Evolutionary conservation across 64 coral and sea anemone species (phyloP), one percentile per base, ranked within the genome.

Genomic region (Montipora sp.): DNA sequence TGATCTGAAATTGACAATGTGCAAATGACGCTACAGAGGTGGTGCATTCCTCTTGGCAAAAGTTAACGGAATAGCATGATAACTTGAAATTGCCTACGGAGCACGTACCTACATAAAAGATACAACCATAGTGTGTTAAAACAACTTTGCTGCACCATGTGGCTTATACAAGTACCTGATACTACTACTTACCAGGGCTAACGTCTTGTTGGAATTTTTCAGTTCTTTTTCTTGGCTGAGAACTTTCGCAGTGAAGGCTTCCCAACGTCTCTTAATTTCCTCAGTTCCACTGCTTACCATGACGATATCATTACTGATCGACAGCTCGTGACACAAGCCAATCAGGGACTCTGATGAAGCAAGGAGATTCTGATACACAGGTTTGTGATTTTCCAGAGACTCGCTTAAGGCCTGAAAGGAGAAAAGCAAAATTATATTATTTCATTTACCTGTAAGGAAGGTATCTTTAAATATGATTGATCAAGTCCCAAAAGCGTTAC

Each of bases 251-350:
- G 51, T 97, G 24, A 93, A 89, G 12, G 86, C 76, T 53, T 97
- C 89, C 92, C 88, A 94, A 0, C 95, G 95, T n/a, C 95, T 84
- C 78, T 97, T 97, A 5, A 91, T 88, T 24, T 97, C 92, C 83
- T 97, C 95, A 12, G 90, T 85, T 44, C 94, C 92, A 69, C 90
- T 89, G 43, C 86, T 97, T 27, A 97, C 95, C 20, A 94, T 89
- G 23, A 97, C 89, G 7, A 89, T 92, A 21, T 97, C 95, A 47
- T 89, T 94, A 74, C 75, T 97, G 58, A 94, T 97, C 10, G 78
- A 88, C 78, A 97, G 88, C 83, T 97, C 95, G 63, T 94, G 95
- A 47, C 95, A 97, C 69, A 97, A 87, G 61, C 89, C 82, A 77
- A 97, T 94, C 59, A 97, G 71, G 11, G 89, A 61, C 16, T 97